Evolutionary conservation across 2,113 vertebrate genomes (phyloP).

Genomic region (Saccopteryx bilineata): DNA sequence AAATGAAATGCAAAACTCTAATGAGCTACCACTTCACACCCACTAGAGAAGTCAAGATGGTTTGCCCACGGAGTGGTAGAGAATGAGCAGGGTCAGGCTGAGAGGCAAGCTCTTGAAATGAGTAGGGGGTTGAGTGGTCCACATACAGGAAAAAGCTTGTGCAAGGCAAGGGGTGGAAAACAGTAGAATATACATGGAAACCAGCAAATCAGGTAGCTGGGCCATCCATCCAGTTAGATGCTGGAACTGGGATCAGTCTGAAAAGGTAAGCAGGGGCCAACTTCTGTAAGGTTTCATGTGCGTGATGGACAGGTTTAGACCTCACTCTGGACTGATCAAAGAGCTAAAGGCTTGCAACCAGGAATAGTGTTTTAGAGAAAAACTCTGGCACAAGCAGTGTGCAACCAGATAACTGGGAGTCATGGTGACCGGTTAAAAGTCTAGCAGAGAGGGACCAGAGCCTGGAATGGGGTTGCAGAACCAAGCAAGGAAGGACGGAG

Average conservation of each 20-base stretch:
- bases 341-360: background rate
- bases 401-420: background rate
- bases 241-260: background rate
- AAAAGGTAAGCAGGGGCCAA: background rate
- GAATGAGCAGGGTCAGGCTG: background rate
- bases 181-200: background rate
- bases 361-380: background rate
- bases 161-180: background rate
- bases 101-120: background rate
- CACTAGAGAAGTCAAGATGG: background rate
- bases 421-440: background rate
- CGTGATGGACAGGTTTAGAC: background rate
- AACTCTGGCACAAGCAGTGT: background rate
- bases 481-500: background rate
- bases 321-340: background rate
- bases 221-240: too few relatives aligned
- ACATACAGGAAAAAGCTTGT: background rate
- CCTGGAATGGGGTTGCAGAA: background rate
- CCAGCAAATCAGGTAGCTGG: background rate
- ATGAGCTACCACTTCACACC: background rate
- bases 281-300: background rate
- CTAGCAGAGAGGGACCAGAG: background rate
- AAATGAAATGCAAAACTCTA: conserved; percentile 1
- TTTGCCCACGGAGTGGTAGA: background rate
- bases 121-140: background rate